A percentile compares a stretch with the other conserved stretches of the same genome.
These are phyloP conservation scores for Tanypteryx hageni DNA, from an alignment of 2,888 invertebrate genomes.

Conservation along the genomic window DNA sequence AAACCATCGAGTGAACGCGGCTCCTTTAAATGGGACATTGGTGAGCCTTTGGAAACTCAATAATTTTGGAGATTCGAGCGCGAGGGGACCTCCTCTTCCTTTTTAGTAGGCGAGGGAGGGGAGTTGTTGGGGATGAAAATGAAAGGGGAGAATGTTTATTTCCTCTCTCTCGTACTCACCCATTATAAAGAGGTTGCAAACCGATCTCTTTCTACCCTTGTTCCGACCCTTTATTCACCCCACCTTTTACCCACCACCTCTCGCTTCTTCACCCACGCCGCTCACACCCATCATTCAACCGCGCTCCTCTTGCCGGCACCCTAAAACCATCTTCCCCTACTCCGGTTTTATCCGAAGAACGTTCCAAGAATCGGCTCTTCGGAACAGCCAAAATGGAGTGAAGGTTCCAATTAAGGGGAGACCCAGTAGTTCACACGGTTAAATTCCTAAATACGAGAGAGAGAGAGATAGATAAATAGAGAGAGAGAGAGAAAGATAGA, in stretches of 20 bases:
- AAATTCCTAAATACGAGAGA: neutral
- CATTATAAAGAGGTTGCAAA: neutral
- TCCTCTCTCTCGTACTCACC: neutral
- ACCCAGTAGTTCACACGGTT: neutral
- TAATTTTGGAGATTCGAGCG: neutral
- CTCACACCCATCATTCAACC: slow-evolving; percentile 4
- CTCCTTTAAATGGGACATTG: slow-evolving; percentile 15
- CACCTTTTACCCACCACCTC: slow-evolving; percentile 1
- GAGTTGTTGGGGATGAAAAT: neutral
- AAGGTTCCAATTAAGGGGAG: neutral
- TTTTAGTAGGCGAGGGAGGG: too few species aligned
- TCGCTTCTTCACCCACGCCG: neutral
- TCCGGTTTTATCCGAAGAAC: neutral
- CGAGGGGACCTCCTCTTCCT: neutral
- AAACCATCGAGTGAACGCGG: slow-evolving; percentile 19
- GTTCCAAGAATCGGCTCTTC: neutral
- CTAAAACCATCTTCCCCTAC: too few species aligned
- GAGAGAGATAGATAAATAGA: too few species aligned
- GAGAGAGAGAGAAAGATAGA: neutral
- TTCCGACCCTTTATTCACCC: neutral
- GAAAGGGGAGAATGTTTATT: neutral
- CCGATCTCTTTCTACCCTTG: too few species aligned
- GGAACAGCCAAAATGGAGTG: neutral
- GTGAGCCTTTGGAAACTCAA: slow-evolving; percentile 3
- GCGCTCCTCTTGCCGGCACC: neutral